phyloP scores from a whole-genome alignment of 2,113 vertebrate genomes.

The Pluvianellus socialis region DNA sequence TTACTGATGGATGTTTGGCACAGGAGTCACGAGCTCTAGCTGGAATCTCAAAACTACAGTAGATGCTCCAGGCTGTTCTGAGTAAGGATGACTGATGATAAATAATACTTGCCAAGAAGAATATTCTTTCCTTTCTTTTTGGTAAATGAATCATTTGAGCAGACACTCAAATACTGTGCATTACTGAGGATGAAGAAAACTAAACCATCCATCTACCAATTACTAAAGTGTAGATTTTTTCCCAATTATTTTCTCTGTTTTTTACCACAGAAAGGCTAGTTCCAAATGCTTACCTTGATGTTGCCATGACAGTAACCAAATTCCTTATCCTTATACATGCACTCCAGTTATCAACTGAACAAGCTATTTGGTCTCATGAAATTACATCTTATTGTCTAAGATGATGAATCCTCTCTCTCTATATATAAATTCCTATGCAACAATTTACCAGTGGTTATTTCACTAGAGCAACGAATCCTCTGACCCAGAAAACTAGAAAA shows the following conservation, averaged over 20 bases:
- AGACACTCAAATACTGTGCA: not conserved
- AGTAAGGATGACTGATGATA: not conserved
- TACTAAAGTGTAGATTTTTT: not conserved
- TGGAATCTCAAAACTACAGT: not conserved
- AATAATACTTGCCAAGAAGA: not conserved
- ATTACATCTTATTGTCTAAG: not conserved
- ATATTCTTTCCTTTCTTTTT: not conserved
- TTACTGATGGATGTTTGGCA: not conserved
- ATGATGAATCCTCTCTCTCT: not conserved
- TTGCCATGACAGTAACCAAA: not conserved
- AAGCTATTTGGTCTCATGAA: not conserved
- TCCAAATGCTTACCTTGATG: not conserved
- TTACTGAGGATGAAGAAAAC: not conserved
- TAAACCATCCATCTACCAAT: not conserved
- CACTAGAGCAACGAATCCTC: not conserved
- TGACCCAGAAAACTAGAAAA: not conserved
- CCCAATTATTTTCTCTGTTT: not conserved
- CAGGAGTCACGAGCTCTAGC: not conserved
- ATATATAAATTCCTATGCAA: not conserved
- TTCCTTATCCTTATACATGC: not conserved
- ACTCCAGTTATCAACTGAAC: not conserved
- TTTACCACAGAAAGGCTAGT: not conserved
- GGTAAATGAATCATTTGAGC: not conserved
- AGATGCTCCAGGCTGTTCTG: not conserved
- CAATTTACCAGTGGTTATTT: not conserved